Conservation (phyloP, 2,888 invertebrate genomes). For the Diarsia rubi region DNA sequence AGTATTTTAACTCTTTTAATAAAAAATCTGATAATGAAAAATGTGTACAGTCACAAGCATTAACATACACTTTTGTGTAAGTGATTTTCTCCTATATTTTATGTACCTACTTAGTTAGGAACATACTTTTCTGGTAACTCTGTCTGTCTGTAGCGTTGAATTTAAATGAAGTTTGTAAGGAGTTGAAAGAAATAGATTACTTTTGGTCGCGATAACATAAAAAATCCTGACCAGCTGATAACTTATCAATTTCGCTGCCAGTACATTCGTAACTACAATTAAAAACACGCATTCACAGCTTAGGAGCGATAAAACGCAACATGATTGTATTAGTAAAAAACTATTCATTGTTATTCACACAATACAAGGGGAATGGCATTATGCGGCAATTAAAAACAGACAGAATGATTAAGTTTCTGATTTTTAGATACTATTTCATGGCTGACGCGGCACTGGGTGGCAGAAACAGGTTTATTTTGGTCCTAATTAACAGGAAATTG, state of each 20-base stretch:
- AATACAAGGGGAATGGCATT: conserved; percentile 66
- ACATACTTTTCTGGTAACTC: too few relatives aligned
- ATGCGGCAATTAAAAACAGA: conserved; percentile 59
- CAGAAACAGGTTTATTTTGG: conserved; percentile 12
- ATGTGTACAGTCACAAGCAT: too few relatives aligned
- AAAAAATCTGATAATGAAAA: too few relatives aligned
- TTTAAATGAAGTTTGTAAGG: too few relatives aligned
- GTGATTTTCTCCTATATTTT: too few relatives aligned
- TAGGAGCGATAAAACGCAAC: conserved; percentile 60
- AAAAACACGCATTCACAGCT: conserved; percentile 60
- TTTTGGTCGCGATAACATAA: too few relatives aligned
- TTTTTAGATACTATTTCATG: conserved; percentile 59
- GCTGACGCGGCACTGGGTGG: conserved; percentile 3
- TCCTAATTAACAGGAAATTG: conserved; percentile 20
- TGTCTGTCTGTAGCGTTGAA: too few relatives aligned
- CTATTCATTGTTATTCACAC: conserved; percentile 66
- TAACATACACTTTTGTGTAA: too few relatives aligned
- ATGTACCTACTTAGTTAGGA: too few relatives aligned
- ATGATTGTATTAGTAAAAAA: conserved; percentile 61
- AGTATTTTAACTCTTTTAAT: too few relatives aligned
- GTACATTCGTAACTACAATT: conserved; percentile 40
- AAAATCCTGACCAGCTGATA: neutral
- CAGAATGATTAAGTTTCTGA: conserved; percentile 62
- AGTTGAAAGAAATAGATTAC: too few relatives aligned
- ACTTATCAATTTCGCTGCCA: neutral